Evolutionary conservation across 2,888 invertebrate genomes (phyloP).

Genomic region (Pristionchus maxplancki): DNA sequence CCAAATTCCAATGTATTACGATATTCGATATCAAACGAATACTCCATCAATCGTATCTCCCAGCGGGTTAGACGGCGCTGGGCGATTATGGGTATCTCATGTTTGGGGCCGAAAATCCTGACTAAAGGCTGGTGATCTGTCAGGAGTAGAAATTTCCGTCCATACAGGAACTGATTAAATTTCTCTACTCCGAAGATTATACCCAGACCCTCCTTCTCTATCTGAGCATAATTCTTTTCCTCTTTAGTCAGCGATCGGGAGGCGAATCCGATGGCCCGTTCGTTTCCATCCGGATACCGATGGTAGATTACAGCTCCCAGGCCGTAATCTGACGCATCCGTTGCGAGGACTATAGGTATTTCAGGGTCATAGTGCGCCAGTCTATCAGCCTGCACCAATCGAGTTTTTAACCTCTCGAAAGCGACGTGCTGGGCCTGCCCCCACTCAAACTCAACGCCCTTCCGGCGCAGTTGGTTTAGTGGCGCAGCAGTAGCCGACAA

Average conservation of each 20-base stretch:
- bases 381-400: no score
- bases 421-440: background rate
- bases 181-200: constrained; percentile 78
- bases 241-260: constrained; percentile 64
- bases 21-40: constrained; percentile 78
- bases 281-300: constrained; percentile 59
- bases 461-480: constrained; percentile 59
- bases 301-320: no score
- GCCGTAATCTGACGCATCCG: no score
- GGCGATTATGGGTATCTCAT: constrained; percentile 53
- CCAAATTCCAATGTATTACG: no score
- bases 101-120: constrained; percentile 74
- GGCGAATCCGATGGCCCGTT: constrained; percentile 64
- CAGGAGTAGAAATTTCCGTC: constrained; percentile 74
- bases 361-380: no score
- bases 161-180: constrained; percentile 79
- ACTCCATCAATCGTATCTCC: no score
- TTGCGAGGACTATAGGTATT: no score
- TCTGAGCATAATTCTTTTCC: constrained; percentile 78
- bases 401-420: background rate
- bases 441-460: constrained; percentile 10
- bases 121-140: constrained; percentile 80
- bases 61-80: constrained; percentile 77
- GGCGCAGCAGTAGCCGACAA: constrained; percentile 63
- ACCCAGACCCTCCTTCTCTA: constrained; percentile 78